Percentiles rank a stretch among this genome's conserved stretches.
Evolutionary conservation across 1,140 invertebrate genomes (phyloP).

Genomic region (Zaprionus inermis): DNA sequence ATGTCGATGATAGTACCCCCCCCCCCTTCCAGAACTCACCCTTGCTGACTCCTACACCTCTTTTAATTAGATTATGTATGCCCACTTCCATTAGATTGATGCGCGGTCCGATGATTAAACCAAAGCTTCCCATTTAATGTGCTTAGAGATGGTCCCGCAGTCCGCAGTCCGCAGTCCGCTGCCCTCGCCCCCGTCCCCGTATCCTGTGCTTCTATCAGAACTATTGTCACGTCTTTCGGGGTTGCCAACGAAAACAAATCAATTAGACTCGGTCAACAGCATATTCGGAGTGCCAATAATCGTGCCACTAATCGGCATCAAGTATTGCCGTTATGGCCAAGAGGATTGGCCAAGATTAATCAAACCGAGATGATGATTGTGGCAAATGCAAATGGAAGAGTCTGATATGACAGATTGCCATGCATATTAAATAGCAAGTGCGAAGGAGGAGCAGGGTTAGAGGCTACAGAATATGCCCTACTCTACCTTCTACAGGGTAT

Average conservation of each 20-base stretch:
- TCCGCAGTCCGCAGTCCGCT: too few relatives aligned
- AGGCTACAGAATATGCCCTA: too few relatives aligned
- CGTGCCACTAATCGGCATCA: background rate
- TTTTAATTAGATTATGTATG: slow-evolving; percentile 73
- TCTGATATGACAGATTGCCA: background rate
- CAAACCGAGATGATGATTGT: slow-evolving; percentile 5
- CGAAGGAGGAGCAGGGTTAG: background rate
- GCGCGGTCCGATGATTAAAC: slow-evolving; percentile 28
- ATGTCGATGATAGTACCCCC: slow-evolving; percentile 3
- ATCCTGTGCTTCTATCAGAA: too few relatives aligned
- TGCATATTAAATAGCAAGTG: slow-evolving; percentile 2
- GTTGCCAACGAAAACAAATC: slow-evolving; percentile 54
- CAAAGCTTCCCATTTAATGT: slow-evolving; percentile 58
- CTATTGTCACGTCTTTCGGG: slow-evolving; percentile 20
- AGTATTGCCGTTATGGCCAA: slow-evolving; percentile 1
- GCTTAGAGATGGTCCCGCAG: slow-evolving; percentile 28
- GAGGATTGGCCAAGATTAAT: slow-evolving; percentile 13
- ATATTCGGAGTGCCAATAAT: slow-evolving; percentile 29
- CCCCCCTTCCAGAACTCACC: too few relatives aligned
- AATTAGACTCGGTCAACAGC: slow-evolving; percentile 43
- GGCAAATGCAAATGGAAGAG: background rate
- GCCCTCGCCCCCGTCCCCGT: too few relatives aligned
- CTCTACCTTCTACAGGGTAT: background rate
- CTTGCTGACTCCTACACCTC: background rate
- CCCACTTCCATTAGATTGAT: slow-evolving; percentile 37